Evolutionary conservation across 2,797 vertebrate genomes (phyloP).

Genomic region (Microhierax caerulescens): DNA sequence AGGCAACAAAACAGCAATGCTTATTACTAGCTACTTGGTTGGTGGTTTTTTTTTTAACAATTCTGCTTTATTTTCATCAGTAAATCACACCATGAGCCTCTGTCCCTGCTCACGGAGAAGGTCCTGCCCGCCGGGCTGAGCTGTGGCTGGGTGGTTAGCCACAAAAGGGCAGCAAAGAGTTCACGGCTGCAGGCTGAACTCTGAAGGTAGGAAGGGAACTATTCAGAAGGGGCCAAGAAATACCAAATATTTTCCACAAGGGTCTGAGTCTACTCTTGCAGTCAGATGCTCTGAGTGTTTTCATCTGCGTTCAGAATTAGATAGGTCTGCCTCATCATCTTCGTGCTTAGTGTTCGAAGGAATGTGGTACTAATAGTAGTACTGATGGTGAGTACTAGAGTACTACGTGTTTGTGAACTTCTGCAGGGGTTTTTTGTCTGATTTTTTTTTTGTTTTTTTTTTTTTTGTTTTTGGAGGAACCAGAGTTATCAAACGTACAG

Average conservation of each 20-base stretch:
- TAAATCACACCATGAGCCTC: neutral
- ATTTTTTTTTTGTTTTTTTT: too few relatives aligned
- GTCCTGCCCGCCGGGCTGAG: neutral
- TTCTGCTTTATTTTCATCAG: neutral
- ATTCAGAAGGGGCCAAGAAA: neutral
- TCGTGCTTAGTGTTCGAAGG: neutral
- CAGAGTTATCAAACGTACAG: neutral
- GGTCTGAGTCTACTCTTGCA: neutral
- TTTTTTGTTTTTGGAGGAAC: too few relatives aligned
- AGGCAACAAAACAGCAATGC: neutral
- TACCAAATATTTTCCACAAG: neutral
- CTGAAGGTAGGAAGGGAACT: neutral
- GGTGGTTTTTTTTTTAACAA: neutral
- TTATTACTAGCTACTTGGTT: neutral
- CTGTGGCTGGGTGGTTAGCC: neutral
- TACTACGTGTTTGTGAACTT: neutral
- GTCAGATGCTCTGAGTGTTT: neutral
- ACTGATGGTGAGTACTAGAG: neutral
- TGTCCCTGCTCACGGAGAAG: neutral
- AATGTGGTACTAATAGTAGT: neutral
- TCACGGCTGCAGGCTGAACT: neutral
- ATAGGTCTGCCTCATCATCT: neutral
- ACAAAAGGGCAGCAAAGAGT: neutral
- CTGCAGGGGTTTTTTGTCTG: neutral
- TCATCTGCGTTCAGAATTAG: neutral